Conservation (phyloP, 2,888 invertebrate species). For the Stramonita haemastoma region DNA sequence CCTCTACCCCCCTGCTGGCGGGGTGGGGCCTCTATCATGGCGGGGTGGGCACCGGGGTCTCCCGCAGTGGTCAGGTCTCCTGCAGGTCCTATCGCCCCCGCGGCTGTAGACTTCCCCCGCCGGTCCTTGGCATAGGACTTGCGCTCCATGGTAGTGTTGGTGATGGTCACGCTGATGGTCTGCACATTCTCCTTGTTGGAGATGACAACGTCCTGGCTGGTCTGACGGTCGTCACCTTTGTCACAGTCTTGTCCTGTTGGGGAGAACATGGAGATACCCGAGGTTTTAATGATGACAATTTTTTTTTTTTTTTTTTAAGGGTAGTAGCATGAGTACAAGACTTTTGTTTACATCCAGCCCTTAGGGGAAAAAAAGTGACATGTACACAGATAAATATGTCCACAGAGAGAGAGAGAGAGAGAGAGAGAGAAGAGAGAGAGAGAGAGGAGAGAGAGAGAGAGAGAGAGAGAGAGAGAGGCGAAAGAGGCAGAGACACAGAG, state of each 20-base stretch:
- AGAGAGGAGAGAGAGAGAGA: no score
- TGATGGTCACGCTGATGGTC: conserved; percentile 56
- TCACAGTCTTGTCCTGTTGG: conserved; percentile 4
- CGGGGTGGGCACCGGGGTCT: neutral
- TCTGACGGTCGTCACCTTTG: conserved; percentile 28
- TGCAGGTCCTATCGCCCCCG: conserved; percentile 21
- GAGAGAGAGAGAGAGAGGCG: no score
- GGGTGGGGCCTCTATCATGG: conserved; percentile 31
- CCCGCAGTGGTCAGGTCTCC: conserved; percentile 14
- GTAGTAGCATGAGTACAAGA: no score
- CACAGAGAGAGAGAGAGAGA: no score
- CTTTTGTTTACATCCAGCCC: no score
- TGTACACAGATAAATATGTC: no score
- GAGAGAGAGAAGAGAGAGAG: no score
- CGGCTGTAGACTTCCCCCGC: conserved; percentile 53
- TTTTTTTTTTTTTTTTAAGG: no score
- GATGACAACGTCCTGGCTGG: conserved; percentile 50
- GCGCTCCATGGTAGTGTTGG: conserved; percentile 58
- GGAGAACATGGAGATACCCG: no score
- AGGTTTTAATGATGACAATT: no score
- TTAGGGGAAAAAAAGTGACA: no score
- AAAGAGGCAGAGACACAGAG: no score
- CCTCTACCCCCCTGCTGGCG: neutral
- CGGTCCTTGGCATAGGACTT: conserved; percentile 65
- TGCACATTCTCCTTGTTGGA: conserved; percentile 55